Evolutionary conservation across 2,797 vertebrate species (phyloP).

Genomic region (Cynopterus sphinx): DNA sequence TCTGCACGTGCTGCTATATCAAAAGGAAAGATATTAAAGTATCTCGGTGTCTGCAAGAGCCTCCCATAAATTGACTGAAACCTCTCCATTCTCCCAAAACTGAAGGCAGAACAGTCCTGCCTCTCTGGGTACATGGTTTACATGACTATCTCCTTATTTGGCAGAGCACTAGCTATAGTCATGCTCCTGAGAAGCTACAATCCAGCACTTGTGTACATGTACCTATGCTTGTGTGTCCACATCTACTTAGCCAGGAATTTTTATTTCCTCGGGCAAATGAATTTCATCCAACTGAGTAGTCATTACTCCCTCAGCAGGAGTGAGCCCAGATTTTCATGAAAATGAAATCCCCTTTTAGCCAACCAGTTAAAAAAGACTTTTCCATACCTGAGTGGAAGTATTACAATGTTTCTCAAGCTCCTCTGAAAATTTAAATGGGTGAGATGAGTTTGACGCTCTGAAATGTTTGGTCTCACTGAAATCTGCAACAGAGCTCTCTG

Average conservation of each 20-base stretch:
- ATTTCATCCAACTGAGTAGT: background rate
- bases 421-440: slow-evolving; percentile 83
- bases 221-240: background rate
- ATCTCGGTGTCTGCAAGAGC: background rate
- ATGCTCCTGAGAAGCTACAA: background rate
- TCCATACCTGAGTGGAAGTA: slow-evolving; percentile 87
- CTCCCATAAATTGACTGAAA: background rate
- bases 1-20: slow-evolving; percentile 1
- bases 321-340: background rate
- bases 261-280: background rate
- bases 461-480: slow-evolving; percentile 61
- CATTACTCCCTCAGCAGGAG: background rate
- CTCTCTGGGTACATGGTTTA: background rate
- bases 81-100: no score
- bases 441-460: slow-evolving; percentile 78
- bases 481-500: slow-evolving; percentile 69
- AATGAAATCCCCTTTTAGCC: background rate
- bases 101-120: background rate
- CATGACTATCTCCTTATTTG: background rate
- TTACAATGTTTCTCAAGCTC: slow-evolving; percentile 85
- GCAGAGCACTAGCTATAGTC: background rate
- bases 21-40: slow-evolving; percentile 51
- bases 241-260: background rate
- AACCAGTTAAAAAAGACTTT: background rate
- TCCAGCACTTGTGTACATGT: no score